Percentiles rank a stretch among this genome's conserved stretches.
Conservation (phyloP, 2,113 vertebrate genomes). For the Proteles cristata region DNA sequence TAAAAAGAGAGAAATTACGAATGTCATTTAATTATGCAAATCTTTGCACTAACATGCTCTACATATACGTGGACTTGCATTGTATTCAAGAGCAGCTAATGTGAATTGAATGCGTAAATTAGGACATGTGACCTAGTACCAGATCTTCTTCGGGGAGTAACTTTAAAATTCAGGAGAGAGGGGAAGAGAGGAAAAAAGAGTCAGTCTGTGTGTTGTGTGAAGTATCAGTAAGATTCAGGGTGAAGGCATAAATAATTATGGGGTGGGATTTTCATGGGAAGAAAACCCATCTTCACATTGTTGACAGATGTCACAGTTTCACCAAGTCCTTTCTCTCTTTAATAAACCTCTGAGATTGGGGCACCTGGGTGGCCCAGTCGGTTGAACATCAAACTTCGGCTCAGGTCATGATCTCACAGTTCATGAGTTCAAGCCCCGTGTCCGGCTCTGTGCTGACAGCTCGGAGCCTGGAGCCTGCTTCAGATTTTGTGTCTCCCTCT, state of each 20-base stretch:
- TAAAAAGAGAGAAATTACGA: neutral
- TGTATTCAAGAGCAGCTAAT: neutral
- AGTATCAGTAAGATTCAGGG: neutral
- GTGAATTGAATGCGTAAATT: neutral
- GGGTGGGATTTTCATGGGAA: neutral
- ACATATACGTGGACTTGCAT: fast-evolving
- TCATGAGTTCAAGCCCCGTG: no score
- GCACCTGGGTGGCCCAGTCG: no score
- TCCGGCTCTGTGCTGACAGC: no score
- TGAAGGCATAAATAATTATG: neutral
- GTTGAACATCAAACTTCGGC: no score
- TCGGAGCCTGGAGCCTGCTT: no score
- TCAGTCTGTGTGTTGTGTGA: neutral
- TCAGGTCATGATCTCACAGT: no score
- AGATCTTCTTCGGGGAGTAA: neutral
- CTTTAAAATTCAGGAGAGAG: neutral
- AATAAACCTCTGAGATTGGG: no score
- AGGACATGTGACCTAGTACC: neutral
- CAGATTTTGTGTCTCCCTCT: no score
- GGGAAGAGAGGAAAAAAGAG: neutral
- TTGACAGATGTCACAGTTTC: fast-evolving
- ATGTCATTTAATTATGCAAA: neutral
- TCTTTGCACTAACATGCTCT: fast-evolving
- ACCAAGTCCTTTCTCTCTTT: no score
- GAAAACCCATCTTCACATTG: neutral